phyloP scores from a whole-genome alignment of 1,140 invertebrate species.

The Scaptomyza hsui region DNA sequence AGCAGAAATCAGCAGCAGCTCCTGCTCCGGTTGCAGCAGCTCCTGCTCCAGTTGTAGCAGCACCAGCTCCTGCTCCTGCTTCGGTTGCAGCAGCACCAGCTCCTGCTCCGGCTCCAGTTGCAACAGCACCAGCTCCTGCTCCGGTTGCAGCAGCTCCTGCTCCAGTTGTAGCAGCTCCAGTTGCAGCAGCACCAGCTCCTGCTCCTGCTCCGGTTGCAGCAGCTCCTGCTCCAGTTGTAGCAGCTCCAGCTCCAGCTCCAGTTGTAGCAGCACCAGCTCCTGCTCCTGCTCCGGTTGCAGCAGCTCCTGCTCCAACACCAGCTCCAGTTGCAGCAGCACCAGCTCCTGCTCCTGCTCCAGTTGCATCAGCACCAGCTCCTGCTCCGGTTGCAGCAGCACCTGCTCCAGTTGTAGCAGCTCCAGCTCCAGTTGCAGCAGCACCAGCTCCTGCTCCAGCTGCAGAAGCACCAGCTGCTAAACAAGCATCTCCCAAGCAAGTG shows the following conservation, averaged over 20 bases:
- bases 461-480: background rate
- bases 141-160: background rate
- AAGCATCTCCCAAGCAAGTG: constrained; percentile 10
- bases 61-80: background rate
- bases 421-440: background rate
- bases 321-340: background rate
- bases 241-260: background rate
- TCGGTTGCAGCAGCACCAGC: background rate
- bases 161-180: background rate
- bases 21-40: background rate
- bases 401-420: background rate
- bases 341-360: background rate
- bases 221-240: background rate
- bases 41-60: background rate
- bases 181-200: background rate
- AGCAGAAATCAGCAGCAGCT: background rate
- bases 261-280: constrained; percentile 1
- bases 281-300: background rate
- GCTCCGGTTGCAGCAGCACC: background rate
- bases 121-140: background rate
- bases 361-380: background rate
- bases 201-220: background rate
- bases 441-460: background rate
- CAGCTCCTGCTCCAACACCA: background rate
- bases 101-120: background rate